A percentile compares a stretch with the other conserved stretches of the same genome.
Evolutionary conservation across 2,113 vertebrate genomes (phyloP).

Genomic region (Gasterosteus nipponicus): DNA sequence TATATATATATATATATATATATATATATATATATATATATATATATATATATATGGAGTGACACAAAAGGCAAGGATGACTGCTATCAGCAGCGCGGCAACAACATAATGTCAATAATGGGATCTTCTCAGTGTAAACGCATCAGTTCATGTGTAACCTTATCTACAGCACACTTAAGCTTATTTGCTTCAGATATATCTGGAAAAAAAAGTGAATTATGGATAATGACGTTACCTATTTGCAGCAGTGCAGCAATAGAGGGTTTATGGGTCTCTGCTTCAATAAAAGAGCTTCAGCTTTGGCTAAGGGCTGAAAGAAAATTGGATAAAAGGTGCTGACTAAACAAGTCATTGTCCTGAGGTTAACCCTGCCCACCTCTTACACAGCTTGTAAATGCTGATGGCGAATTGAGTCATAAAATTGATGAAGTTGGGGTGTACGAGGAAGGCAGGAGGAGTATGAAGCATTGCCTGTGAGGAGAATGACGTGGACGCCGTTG

Average conservation of each 20-base stretch:
- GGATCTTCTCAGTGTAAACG: constrained; percentile 37
- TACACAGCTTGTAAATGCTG: constrained; percentile 29
- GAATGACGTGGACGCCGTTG: constrained; percentile 17
- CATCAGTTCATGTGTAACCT: constrained; percentile 47
- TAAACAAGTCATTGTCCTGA: constrained; percentile 57
- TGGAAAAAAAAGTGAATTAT: constrained; percentile 50
- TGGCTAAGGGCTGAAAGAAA: constrained; percentile 48
- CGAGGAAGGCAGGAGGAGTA: constrained; percentile 18
- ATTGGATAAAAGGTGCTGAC: constrained; percentile 70
- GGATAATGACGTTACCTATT: constrained; percentile 55
- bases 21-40: not conserved
- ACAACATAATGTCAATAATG: constrained; percentile 41
- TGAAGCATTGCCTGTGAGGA: constrained; percentile 1
- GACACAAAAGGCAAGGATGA: constrained; percentile 60
- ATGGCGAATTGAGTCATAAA: constrained; percentile 60
- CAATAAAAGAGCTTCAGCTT: constrained; percentile 45
- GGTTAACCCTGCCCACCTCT: constrained; percentile 56
- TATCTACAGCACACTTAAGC: constrained; percentile 35
- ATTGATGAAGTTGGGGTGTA: constrained; percentile 40
- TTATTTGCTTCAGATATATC: constrained; percentile 36
- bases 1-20: not conserved
- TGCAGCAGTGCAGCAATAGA: constrained; percentile 48
- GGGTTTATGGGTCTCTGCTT: constrained; percentile 57
- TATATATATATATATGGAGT: constrained; percentile 9
- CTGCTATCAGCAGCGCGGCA: constrained; percentile 50